Evolutionary conservation across 2,797 vertebrate species (phyloP).

Genomic region (Saguinus oedipus): DNA sequence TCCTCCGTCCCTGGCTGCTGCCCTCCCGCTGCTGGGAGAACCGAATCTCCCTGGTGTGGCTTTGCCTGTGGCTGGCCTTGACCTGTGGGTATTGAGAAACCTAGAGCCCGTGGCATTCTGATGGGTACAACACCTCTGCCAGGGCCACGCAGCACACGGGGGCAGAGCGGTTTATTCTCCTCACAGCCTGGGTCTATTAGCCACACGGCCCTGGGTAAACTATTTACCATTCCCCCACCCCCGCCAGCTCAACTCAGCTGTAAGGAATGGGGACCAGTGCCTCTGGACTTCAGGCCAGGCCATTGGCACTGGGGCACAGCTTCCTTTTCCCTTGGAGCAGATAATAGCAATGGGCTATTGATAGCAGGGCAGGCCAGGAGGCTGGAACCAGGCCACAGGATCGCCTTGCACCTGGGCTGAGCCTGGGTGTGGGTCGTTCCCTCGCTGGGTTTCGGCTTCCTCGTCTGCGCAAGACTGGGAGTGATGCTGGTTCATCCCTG

Average conservation of each 20-base stretch:
- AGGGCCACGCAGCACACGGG: neutral
- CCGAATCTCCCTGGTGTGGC: accelerated
- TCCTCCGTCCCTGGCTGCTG: accelerated
- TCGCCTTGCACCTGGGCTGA: neutral
- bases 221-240: no score
- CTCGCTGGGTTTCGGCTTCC: neutral
- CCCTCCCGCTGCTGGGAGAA: neutral
- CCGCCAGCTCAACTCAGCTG: neutral
- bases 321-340: neutral
- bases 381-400: neutral
- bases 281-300: neutral
- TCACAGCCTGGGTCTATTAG: neutral
- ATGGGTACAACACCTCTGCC: no score
- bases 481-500: neutral
- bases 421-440: neutral
- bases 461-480: neutral
- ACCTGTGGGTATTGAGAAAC: accelerated
- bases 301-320: neutral
- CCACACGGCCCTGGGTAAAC: no score
- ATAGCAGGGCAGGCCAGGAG: neutral
- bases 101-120: neutral
- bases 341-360: neutral
- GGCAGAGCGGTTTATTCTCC: neutral
- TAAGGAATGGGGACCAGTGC: neutral
- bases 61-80: neutral